Evolutionary conservation across 1,140 invertebrate species (phyloP).

Genomic region (Neodiprion fabricii): DNA sequence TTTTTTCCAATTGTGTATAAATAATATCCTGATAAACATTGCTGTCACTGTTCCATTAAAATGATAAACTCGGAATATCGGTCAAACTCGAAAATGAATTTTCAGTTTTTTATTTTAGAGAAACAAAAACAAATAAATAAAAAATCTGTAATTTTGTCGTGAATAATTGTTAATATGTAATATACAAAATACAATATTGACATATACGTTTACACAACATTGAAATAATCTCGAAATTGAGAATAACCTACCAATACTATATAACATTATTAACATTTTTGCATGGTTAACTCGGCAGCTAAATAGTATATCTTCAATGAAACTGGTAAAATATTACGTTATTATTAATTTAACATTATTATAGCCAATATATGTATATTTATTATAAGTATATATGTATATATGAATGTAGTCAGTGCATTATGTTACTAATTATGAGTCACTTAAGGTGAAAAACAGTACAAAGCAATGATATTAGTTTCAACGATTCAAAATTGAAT

Average conservation of each 20-base stretch:
- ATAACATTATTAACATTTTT: background rate
- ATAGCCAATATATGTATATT: background rate
- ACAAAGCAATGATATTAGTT: no score
- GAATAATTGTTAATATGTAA: background rate
- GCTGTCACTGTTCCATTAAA: background rate
- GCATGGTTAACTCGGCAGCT: background rate
- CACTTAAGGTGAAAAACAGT: no score
- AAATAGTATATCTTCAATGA: no score
- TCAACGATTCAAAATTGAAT: background rate
- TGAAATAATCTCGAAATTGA: conserved; percentile 1
- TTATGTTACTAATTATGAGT: no score
- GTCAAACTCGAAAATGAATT: background rate
- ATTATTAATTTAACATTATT: background rate
- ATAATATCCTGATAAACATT: background rate
- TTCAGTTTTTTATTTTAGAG: background rate
- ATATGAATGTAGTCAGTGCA: no score
- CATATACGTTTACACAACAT: background rate
- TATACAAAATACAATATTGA: background rate
- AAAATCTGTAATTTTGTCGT: background rate
- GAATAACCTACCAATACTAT: background rate
- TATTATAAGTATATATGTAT: no score
- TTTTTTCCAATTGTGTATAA: background rate
- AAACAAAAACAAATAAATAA: no score
- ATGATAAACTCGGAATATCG: background rate
- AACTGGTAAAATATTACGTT: background rate